Base-by-base conservation (phyloP, 1,140 invertebrate species). In the Panagrolaimus sp. region DNA sequence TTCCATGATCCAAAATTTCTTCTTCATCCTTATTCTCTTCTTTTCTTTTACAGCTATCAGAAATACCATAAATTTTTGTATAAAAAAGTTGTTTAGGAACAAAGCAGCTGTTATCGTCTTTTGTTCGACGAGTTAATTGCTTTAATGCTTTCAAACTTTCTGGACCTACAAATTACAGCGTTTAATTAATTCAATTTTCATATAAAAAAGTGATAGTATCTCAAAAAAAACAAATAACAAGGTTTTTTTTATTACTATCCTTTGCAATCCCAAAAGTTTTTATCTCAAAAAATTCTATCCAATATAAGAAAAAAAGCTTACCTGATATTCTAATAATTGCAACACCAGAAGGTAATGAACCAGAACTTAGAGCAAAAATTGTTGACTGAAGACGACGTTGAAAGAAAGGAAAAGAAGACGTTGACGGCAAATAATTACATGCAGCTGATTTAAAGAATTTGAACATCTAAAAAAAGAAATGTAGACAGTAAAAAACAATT, bases 311-410 rank as follows among this genome's bases (percentile, higher is more conserved):
- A 13, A n/a, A 8, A 13, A 44, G 43, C 47, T 27, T 61, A 78
- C 76, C 76, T 23, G 74, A 68, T 46, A 80, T 72, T 16, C 78
- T 66, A 25, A 82, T 65, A 47, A 80, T 63, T 5, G 78, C 79
- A 43, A 80, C 72, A 2, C 78, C 78, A n/a, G 78, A 68, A 7
- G 79, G 78, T 0, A 74, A 20, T 13, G 67, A 43, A 25, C 78
- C 78, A 14, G 79, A 80, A 38, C 73, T 76, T 11, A 80, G 63
- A 0, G 78, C 78, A 66, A 77, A 80, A 16, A 80, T 79, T 14
- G 80, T 74, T 9, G 63, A 68, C 45, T 14, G 68, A n/a, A 5
- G 11, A 16, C 4, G 11, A 74, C 8, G 1, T 25, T 11, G 20
- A 14, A 70, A 2, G 7, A 7, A 72, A 47, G 13, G 9, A 23